These are phyloP conservation scores for Lethenteron camtschaticum DNA, from an alignment of 2,113 vertebrate genomes.

Conservation along the genomic window DNA sequence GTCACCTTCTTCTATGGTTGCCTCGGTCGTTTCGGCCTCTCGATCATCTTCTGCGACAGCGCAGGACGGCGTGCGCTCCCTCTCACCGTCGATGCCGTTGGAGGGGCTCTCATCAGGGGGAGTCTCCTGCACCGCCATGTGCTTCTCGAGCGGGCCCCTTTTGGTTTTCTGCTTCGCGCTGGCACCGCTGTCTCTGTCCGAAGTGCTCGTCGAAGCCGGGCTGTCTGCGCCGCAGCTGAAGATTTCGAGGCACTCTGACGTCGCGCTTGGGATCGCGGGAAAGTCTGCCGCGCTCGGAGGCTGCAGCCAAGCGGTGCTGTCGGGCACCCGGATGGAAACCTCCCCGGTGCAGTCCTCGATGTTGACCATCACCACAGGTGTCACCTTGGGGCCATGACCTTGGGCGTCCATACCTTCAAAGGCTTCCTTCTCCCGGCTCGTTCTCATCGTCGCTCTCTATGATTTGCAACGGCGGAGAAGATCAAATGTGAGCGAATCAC, in stretches of 20 bases:
- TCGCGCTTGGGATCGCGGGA: no score
- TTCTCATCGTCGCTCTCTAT: constrained; percentile 38
- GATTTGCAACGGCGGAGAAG: constrained; percentile 64
- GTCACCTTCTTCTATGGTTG: constrained; percentile 24
- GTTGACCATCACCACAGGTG: constrained; percentile 58
- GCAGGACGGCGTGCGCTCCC: no score
- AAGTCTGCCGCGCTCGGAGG: no score
- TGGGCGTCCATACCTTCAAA: not conserved
- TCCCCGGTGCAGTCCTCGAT: constrained; percentile 58
- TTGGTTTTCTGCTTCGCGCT: constrained; percentile 45
- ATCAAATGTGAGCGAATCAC: constrained; percentile 83
- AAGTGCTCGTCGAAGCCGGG: no score
- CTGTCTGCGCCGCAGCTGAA: no score
- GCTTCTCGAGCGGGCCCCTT: constrained; percentile 63
- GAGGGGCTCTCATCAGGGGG: constrained; percentile 39
- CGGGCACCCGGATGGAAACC: constrained; percentile 21
- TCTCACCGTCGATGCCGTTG: no score
- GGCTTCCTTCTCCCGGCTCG: no score
- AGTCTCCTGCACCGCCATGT: constrained; percentile 40
- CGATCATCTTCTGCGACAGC: constrained; percentile 31
- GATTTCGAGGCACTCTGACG: no score
- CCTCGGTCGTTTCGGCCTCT: constrained; percentile 29
- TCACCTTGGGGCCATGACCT: constrained; percentile 28
- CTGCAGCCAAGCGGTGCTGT: constrained; percentile 10
- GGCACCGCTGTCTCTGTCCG: no score